These are phyloP conservation scores for Fundulus diaphanus DNA, from an alignment of 2,797 vertebrate genomes.

Conservation along the genomic window DNA sequence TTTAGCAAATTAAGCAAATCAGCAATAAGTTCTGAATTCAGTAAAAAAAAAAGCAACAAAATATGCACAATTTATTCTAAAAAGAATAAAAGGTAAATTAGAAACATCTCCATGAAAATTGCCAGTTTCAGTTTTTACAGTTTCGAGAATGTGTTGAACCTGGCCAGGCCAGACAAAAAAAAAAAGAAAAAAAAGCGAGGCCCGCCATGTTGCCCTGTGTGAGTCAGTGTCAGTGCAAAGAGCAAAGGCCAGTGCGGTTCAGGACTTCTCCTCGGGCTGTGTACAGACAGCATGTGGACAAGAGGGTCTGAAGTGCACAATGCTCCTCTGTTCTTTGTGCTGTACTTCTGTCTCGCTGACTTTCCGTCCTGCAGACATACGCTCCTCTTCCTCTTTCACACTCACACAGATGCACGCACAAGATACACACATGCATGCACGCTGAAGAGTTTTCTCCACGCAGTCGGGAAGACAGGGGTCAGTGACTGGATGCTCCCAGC, in stretches of 20 bases:
- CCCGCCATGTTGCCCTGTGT: constrained; percentile 43
- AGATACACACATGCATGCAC: constrained; percentile 48
- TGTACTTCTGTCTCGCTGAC: constrained; percentile 51
- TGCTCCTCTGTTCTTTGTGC: constrained; percentile 78
- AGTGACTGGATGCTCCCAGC: constrained; percentile 79
- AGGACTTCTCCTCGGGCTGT: constrained; percentile 56
- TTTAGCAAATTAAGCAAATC: neutral
- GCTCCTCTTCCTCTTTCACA: constrained; percentile 6
- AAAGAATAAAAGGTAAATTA: constrained; percentile 8
- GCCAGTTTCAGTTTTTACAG: constrained; percentile 24
- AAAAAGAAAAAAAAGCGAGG: constrained; percentile 33
- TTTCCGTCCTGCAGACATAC: constrained; percentile 40
- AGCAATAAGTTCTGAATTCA: neutral
- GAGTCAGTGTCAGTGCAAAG: constrained; percentile 60
- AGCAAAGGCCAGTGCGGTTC: constrained; percentile 64
- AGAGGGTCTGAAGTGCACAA: constrained; percentile 67
- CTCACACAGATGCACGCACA: constrained; percentile 22
- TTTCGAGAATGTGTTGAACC: constrained; percentile 39
- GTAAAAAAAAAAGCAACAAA: neutral
- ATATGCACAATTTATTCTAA: neutral
- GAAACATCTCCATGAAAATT: constrained; percentile 8
- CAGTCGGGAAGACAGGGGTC: constrained; percentile 81
- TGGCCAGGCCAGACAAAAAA: constrained; percentile 40
- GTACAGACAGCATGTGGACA: constrained; percentile 59
- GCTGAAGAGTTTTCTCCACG: constrained; percentile 70